These are phyloP conservation scores for Glyptemys insculpta DNA, from an alignment of 2,797 vertebrate species.

Conservation along the genomic window DNA sequence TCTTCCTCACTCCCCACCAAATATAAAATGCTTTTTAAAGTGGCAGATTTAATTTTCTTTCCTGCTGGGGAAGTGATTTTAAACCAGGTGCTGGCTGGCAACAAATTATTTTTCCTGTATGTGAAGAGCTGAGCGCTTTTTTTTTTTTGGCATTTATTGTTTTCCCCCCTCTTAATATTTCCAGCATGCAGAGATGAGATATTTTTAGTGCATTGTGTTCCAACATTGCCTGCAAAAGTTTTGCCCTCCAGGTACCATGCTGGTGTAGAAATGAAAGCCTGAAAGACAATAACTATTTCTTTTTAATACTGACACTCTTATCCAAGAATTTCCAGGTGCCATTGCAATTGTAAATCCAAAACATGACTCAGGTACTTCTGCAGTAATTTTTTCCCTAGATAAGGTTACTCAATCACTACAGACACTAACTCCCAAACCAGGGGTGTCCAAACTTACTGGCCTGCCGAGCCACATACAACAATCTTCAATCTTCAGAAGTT, in stretches of 20 bases:
- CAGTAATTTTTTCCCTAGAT: neutral
- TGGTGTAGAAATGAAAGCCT: constrained; percentile 60
- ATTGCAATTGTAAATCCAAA: constrained; percentile 26
- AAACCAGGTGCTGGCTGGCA: constrained; percentile 56
- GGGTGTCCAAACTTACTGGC: too few relatives aligned
- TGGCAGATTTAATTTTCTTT: constrained; percentile 79
- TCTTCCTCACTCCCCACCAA: constrained; percentile 44
- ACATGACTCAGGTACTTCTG: neutral
- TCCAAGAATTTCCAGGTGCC: constrained; percentile 36
- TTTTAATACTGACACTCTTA: constrained; percentile 43
- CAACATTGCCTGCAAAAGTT: constrained; percentile 41
- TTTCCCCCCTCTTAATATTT: constrained; percentile 59
- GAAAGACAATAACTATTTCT: constrained; percentile 55
- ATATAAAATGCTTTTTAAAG: constrained; percentile 54
- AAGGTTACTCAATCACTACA: constrained; percentile 19
- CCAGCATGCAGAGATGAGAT: constrained; percentile 64
- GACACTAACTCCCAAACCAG: neutral
- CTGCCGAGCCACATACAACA: too few relatives aligned
- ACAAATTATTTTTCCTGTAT: constrained; percentile 59
- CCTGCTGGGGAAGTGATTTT: constrained; percentile 76
- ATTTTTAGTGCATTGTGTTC: constrained; percentile 50
- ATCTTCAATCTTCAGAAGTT: too few relatives aligned
- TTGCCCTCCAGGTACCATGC: constrained; percentile 43
- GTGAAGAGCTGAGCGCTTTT: constrained; percentile 57
- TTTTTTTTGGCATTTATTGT: constrained; percentile 48